These are phyloP conservation scores for Gallinago solitaria DNA, from an alignment of 2,797 vertebrate genomes.

Conservation along the genomic window DNA sequence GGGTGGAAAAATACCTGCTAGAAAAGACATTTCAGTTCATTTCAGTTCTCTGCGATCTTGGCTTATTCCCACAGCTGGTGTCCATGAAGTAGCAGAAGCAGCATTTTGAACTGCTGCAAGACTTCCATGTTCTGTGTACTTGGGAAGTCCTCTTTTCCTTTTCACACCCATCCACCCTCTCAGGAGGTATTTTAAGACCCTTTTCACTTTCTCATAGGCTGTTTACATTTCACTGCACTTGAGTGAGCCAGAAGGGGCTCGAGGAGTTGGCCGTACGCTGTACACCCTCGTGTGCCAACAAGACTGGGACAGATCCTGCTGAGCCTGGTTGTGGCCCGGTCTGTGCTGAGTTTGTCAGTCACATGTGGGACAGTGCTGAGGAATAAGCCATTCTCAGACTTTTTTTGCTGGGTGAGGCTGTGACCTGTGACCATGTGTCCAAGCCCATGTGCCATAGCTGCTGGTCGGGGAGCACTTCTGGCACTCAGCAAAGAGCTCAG, in stretches of 20 bases:
- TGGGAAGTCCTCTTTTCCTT: neutral
- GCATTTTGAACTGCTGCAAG: neutral
- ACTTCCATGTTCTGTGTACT: neutral
- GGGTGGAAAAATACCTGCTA: neutral
- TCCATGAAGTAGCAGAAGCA: neutral
- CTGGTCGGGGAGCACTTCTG: neutral
- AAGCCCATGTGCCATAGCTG: fast-evolving
- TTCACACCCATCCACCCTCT: neutral
- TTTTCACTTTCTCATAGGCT: neutral
- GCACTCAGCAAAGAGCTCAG: neutral
- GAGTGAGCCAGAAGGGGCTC: neutral
- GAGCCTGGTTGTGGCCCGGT: neutral
- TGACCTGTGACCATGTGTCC: neutral
- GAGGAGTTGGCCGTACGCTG: neutral
- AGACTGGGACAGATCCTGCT: neutral
- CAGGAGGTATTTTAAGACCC: neutral
- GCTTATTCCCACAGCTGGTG: neutral
- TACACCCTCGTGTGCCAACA: neutral
- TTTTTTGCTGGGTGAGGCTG: neutral
- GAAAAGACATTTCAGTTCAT: neutral
- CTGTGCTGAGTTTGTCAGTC: neutral
- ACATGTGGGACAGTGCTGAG: neutral
- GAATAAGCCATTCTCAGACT: neutral
- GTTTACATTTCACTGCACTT: neutral
- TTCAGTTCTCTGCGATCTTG: neutral